A percentile compares a stretch with the other conserved stretches of the same genome.
These are phyloP conservation scores for Sialia sialis DNA, from an alignment of 2,113 vertebrate species.

Conservation along the genomic window DNA sequence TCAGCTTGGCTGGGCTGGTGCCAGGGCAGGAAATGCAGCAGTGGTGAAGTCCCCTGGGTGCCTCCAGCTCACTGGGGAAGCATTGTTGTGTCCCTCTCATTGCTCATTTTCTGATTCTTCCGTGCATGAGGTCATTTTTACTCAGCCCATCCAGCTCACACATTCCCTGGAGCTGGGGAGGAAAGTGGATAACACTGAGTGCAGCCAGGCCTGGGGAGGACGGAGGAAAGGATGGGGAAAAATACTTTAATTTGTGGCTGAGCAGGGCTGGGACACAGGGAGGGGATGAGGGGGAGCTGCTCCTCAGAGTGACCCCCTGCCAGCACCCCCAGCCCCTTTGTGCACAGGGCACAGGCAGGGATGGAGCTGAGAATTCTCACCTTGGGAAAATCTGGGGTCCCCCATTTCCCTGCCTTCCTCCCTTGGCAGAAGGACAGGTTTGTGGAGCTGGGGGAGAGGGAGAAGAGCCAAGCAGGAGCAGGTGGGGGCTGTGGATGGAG, in stretches of 20 bases:
- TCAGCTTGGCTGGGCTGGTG: background rate
- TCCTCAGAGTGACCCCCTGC: background rate
- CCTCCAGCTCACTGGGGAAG: background rate
- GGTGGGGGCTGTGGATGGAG: background rate
- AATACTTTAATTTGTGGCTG: background rate
- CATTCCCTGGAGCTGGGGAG: background rate
- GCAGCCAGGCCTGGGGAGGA: background rate
- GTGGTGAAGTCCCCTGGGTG: background rate
- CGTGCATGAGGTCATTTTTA: conserved; percentile 34
- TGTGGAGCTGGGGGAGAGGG: background rate
- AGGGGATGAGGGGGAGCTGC: background rate
- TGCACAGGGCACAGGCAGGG: rapidly evolving
- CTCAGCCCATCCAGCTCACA: conserved; percentile 7
- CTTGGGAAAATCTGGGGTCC: background rate
- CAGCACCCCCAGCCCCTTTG: background rate
- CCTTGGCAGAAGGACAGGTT: background rate
- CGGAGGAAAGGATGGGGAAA: background rate
- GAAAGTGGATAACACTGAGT: rapidly evolving
- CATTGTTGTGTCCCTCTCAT: background rate
- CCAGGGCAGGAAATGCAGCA: conserved; percentile 23
- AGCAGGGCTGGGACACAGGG: background rate
- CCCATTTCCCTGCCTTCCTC: background rate
- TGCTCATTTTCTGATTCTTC: conserved; percentile 7
- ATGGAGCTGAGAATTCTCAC: background rate
- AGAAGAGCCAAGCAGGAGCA: background rate